Evolutionary conservation across 2,888 invertebrate species (phyloP), one percentile per base, ranked within the genome.

Genomic region (Chymomyza fuscimana): DNA sequence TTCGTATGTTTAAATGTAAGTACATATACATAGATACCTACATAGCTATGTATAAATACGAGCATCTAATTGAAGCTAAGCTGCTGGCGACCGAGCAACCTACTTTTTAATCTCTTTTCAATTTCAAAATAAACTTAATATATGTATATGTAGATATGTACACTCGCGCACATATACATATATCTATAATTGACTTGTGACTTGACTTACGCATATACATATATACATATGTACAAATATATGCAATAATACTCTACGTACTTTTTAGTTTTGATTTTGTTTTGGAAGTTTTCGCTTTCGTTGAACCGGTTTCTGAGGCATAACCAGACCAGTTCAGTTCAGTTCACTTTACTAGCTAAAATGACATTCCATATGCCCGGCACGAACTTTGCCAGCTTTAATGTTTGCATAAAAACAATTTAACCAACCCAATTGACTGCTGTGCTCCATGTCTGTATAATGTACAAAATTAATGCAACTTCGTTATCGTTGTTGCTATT

Each of bases 221-320:
- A 32, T 32, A 9, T 32, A 7, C 32, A 5, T 32, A 32, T 3
- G 7, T 7, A 32, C 9, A 54, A 0, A 51, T 51, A 51, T 22
- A 54, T 54, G 54, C 15, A 54, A 19, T 46, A 25, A 62, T 32
- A 52, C 46, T 50, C 51, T 59, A 40, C 59, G 29, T 12, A 46
- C 58, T 59, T 60, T 50, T 58, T 40, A 36, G 51, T 51, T 59
- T 62, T 64, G 32, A 22, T 19, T 58, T 61, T 72, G 58, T 64
- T 67, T 54, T 36, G 52, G 63, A 36, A 59, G 22, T 16, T 76
- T 78, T 78, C 78, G 80, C 80, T 78, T 78, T 81, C 79, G 76
- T 79, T 81, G 73, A 78, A 79, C 79, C 79, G 81, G 79, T 79
- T 66, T 66, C 54, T 64, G 70, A 78, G 80, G 70, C 77, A 54